Conservation (phyloP, 2,113 vertebrate species). For the Catharus bicknelli region DNA sequence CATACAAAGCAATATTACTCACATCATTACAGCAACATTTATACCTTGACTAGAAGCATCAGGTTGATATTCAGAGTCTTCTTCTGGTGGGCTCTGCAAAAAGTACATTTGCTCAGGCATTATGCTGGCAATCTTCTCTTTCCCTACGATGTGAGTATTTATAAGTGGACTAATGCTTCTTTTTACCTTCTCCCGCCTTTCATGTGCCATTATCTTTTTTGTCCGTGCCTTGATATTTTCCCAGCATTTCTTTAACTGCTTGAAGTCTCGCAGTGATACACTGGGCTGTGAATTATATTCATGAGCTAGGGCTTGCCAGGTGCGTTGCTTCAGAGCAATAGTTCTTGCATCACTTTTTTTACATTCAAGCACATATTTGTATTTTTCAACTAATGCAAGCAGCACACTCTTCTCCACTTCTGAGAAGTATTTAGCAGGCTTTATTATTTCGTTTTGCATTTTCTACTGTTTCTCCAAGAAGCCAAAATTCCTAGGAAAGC, state of each 20-base stretch:
- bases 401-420: conserved; percentile 84
- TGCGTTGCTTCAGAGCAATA: conserved; percentile 82
- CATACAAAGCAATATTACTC: not conserved
- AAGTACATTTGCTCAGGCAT: conserved; percentile 83
- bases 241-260: conserved; percentile 85
- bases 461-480: conserved; percentile 70
- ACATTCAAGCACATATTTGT: conserved; percentile 82
- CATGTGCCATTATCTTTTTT: conserved; percentile 86
- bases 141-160: conserved; percentile 75
- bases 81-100: conserved; percentile 79
- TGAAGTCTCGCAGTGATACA: conserved; percentile 81
- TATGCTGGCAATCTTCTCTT: conserved; percentile 80
- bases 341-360: conserved; percentile 83
- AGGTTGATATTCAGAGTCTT: conserved; percentile 77
- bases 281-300: conserved; percentile 84
- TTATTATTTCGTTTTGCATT: conserved; percentile 88
- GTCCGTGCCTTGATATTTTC: conserved; percentile 86
- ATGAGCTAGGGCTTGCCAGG: conserved; percentile 81
- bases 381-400: conserved; percentile 81
- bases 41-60: conserved; percentile 78
- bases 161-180: conserved; percentile 78
- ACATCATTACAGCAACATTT: not conserved
- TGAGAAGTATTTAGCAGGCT: conserved; percentile 85
- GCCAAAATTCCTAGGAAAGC: conserved; percentile 66
- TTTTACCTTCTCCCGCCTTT: conserved; percentile 81